Evolutionary conservation across 2,113 vertebrate genomes (phyloP).

Genomic region (Ctenodactylus gundi): DNA sequence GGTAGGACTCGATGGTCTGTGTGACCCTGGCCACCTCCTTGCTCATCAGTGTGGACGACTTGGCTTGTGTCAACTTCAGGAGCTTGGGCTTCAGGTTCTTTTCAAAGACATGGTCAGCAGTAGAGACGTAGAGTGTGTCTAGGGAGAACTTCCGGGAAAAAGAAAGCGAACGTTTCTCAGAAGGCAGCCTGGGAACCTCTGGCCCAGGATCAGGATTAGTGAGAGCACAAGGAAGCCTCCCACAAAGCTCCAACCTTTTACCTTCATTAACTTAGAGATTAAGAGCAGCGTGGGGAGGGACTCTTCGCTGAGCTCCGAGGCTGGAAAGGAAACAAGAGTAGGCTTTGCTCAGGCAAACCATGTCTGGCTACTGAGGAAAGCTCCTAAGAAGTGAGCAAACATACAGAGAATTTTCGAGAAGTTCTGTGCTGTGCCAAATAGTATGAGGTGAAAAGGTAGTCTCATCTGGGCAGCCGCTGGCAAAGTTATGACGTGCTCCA

Average conservation of each 20-base stretch:
- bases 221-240: background rate
- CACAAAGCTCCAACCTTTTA: constrained; percentile 68
- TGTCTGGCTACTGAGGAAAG: background rate
- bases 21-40: constrained; percentile 87
- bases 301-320: constrained; percentile 94
- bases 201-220: background rate
- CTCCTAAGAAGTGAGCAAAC: constrained; percentile 67
- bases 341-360: background rate
- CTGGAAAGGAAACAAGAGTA: constrained; percentile 80
- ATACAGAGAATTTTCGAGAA: constrained; percentile 96
- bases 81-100: constrained; percentile 92
- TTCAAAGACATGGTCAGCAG: constrained; percentile 91
- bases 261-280: constrained; percentile 97
- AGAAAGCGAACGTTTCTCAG: background rate
- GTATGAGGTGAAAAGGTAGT: constrained; percentile 94
- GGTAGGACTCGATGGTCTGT: constrained; percentile 89
- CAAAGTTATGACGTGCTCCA: constrained; percentile 88
- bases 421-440: constrained; percentile 90
- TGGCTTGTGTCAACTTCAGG: constrained; percentile 83
- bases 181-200: background rate
- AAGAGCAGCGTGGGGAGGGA: constrained; percentile 93
- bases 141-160: constrained; percentile 87
- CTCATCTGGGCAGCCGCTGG: constrained; percentile 86
- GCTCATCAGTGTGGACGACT: constrained; percentile 76
- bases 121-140: constrained; percentile 93